Base-by-base conservation (phyloP, 2,113 vertebrate species). In the Pygoscelis antarcticus region DNA sequence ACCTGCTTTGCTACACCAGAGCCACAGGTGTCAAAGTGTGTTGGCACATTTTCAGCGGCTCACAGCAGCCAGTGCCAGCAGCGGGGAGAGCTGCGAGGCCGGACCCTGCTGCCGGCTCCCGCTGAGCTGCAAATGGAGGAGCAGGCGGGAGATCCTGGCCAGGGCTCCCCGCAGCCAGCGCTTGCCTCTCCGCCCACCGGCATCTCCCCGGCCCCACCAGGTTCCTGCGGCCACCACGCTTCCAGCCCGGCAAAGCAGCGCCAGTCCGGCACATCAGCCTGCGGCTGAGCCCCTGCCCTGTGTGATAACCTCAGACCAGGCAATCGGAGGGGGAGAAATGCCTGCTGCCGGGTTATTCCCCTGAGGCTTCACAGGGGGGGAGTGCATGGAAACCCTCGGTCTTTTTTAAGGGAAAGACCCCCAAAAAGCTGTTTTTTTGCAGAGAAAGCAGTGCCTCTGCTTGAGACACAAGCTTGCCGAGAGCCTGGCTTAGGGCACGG, bases 191-290 rank as follows among this genome's bases (percentile, higher is more conserved):
- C 7, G 1, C 29, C 54, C 22, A 12, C 22, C 83, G 65, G 51
- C 49, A 22, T 10, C 30, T 49, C 49, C 42, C 25, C 4, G 1
- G 54, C 47, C 32, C 36, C 34, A 6, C 10, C 0, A 0, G 65
- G 68, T 22, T 95, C 66, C 77, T 30, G 51, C 2, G 4, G 54
- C 47, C 55, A 1, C 46, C 1, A 0, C 0, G 1, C 34, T 34
- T 22, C 64, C 94, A 55, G 66, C 38, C 30, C 1, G 0, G 36
- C 51, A 36, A 13, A 62, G 75, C 4, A 2, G 21, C 34, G 23
- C 46, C 62, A 12, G 46, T 0, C 23, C 4, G 10, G 30, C 27
- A 57, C 71, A 16, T 3, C 22, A 27, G 46, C 65, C 65, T 7
- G 62, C 1, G 3, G 27, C 32, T 47, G 55, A 79, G 52, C 55